Base-by-base conservation (phyloP, 2,797 vertebrate species). In the Crax fasciolata region DNA sequence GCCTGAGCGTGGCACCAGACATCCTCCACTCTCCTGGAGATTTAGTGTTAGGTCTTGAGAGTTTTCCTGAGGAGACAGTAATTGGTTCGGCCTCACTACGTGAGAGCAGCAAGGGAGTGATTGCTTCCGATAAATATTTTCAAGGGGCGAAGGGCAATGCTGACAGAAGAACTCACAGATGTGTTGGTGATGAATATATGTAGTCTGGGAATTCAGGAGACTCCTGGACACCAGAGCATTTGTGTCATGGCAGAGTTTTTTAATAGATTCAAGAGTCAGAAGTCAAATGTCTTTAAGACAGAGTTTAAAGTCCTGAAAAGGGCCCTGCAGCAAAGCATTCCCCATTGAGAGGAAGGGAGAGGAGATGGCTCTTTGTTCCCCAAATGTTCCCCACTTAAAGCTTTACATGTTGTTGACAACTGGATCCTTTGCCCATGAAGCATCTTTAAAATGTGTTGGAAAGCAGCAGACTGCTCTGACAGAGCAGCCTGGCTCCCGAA, bases 41-140 rank as follows among this genome's bases (percentile, higher is more conserved):
- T 93, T 91, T 75, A 89, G 35, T 67, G 66, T 89, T 28, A 19
- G 32, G 25, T 20, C 5, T 85, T 28, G 57, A 65, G 76, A 93
- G 61, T 30, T 93, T 89, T 93, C 43, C 61, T 85, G 35, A 49
- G 78, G 39, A 92, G 68, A 9, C 18, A 63, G 49, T 46, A 43
- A 94, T 81, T 93, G 80, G 46, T 52, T 87, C 61, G 58, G 65
- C 52, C 76, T 58, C n/a, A 49, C 43, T 91, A 66, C 85, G 41
- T 48, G 28, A 87, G 49, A 86, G 58, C 70, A 89, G 16, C 49
- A 38, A 85, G 73, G 58, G 38, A 93, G 32, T 58, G 73, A 84
- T 59, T 84, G 87, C 41, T 88, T 78, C 70, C 76, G 62, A n/a
- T 91, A 90, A 90, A 84, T 84, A 81, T 87, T 94, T 91, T 63